A percentile compares a stretch with the other conserved stretches of the same genome.
These are phyloP conservation scores for Trididemnum nubilum DNA, from an alignment of 23 tunicate species.

Conservation along the genomic window DNA sequence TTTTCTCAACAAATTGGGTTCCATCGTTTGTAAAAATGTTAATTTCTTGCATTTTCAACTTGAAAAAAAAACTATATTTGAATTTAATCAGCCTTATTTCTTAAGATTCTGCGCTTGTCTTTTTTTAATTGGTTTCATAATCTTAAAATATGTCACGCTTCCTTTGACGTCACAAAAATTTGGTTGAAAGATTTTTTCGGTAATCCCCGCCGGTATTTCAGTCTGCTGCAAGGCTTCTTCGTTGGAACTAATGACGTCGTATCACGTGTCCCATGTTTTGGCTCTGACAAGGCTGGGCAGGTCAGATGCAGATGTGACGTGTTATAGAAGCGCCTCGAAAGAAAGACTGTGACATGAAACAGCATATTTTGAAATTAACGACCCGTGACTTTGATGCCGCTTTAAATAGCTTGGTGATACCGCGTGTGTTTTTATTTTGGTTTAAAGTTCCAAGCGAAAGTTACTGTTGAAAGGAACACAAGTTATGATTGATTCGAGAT, in stretches of 20 bases:
- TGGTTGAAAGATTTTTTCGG: not conserved
- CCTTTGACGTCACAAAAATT: constrained; percentile 13
- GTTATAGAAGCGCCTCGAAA: not conserved
- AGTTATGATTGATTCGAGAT: constrained; percentile 1
- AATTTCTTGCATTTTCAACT: no score
- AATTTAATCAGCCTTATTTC: no score
- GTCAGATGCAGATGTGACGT: not conserved
- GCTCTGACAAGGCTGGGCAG: not conserved
- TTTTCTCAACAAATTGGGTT: no score
- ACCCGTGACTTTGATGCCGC: not conserved
- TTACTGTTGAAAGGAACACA: not conserved
- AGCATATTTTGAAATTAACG: not conserved
- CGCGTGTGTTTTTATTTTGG: not conserved
- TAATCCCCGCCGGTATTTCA: constrained; percentile 6
- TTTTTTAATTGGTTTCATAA: not conserved
- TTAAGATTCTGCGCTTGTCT: no score
- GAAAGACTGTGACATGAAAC: not conserved
- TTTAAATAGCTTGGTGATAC: not conserved
- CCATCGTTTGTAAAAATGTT: no score
- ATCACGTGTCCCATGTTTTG: constrained; percentile 2
- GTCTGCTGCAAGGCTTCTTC: not conserved
- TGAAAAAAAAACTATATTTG: no score
- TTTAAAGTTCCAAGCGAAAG: not conserved
- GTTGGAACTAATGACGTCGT: constrained; percentile 9
- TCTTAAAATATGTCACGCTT: not conserved